Evolutionary conservation across 2,113 vertebrate species (phyloP).

Genomic region (zebrafish (Danio rerio)): DNA sequence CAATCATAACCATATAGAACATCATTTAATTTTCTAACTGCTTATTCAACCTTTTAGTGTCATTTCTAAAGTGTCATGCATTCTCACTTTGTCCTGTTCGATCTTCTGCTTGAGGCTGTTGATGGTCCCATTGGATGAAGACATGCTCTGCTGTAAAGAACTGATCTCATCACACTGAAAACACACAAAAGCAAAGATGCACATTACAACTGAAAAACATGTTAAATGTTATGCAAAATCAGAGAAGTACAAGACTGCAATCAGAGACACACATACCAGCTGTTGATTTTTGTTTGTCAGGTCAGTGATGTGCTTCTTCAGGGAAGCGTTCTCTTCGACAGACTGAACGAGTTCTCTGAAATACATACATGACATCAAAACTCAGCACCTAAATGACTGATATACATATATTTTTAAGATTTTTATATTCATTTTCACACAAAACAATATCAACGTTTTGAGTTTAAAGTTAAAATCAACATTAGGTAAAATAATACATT

Average conservation of each 20-base stretch:
- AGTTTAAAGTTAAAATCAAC: too few relatives aligned
- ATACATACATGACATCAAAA: neutral
- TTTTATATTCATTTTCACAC: too few relatives aligned
- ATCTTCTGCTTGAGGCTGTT: constrained; percentile 82
- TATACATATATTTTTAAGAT: too few relatives aligned
- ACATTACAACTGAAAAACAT: neutral
- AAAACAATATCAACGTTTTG: too few relatives aligned
- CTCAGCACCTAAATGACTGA: neutral
- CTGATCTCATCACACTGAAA: constrained; percentile 75
- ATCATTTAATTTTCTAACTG: too few relatives aligned
- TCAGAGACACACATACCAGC: constrained; percentile 76
- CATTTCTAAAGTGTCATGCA: too few relatives aligned
- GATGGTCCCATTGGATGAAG: constrained; percentile 72
- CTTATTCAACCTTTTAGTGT: too few relatives aligned
- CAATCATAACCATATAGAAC: too few relatives aligned
- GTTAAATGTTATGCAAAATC: neutral
- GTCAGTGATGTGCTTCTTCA: constrained; percentile 83
- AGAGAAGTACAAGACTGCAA: neutral
- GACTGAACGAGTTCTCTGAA: constrained; percentile 85
- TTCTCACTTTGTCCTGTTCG: constrained; percentile 84
- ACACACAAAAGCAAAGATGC: neutral
- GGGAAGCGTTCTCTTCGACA: constrained; percentile 77
- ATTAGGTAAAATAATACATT: too few relatives aligned
- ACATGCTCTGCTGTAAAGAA: constrained; percentile 77
- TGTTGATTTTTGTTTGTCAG: constrained; percentile 76